Percentiles rank a stretch among this genome's conserved stretches.
These are phyloP conservation scores for Hirudinaria manillensis DNA, from an alignment of 2,888 invertebrate species.

Conservation along the genomic window DNA sequence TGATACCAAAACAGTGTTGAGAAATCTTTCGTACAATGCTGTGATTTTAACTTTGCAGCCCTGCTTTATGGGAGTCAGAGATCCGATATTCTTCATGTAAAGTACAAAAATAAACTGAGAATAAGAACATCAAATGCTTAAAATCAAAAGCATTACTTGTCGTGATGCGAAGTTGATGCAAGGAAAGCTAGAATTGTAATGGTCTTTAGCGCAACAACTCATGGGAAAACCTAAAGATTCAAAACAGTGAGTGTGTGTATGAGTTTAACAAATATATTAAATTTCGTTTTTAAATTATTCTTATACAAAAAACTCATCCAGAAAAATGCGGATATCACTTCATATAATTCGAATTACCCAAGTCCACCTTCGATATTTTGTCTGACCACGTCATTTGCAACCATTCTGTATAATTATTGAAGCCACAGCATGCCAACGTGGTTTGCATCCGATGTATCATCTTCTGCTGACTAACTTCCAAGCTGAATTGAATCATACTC, in stretches of 20 bases:
- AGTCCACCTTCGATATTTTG: constrained; percentile 3
- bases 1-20: background rate
- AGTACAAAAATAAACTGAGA: background rate
- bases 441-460: background rate
- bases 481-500: constrained; percentile 13
- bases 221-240: constrained; percentile 5
- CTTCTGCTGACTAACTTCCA: background rate
- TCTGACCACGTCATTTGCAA: constrained; percentile 15
- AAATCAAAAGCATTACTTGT: background rate
- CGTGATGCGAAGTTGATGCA: background rate
- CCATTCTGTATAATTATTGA: constrained; percentile 16
- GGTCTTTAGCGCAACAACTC: background rate
- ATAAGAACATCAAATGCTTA: background rate
- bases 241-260: background rate
- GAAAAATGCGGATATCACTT: too few relatives aligned
- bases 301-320: too few relatives aligned
- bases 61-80: constrained; percentile 10
- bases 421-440: constrained; percentile 14
- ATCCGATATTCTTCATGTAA: background rate
- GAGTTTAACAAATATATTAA: background rate
- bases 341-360: background rate
- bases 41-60: constrained; percentile 12
- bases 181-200: background rate
- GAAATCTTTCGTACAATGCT: background rate
- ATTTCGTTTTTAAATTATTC: background rate